Percentiles rank a stretch among this genome's conserved stretches.
These are phyloP conservation scores for Phataginus tetradactyla DNA, from an alignment of 2,797 vertebrate species.

Conservation along the genomic window DNA sequence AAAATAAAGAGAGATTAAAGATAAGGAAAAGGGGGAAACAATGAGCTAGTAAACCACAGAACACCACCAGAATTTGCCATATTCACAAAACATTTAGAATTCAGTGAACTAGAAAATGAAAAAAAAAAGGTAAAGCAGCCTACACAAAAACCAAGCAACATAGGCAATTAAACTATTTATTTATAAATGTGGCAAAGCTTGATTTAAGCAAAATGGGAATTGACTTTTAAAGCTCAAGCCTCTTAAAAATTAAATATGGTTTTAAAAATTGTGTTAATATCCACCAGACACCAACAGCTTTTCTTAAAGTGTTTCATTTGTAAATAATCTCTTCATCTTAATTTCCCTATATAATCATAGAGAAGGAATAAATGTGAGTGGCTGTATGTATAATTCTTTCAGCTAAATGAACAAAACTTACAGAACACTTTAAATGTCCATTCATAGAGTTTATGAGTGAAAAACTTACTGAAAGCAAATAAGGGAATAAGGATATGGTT, in stretches of 20 bases:
- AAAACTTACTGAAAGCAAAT: not conserved
- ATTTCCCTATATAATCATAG: not conserved
- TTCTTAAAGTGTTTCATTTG: not conserved
- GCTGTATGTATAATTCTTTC: not conserved
- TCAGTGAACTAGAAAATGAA: constrained; percentile 71
- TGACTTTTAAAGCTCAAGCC: not conserved
- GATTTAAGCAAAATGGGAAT: not conserved
- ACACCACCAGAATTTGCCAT: constrained; percentile 7
- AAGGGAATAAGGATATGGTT: not conserved
- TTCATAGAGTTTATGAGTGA: not conserved
- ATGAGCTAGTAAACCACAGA: not conserved
- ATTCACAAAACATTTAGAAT: constrained; percentile 65
- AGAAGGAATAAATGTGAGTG: not conserved
- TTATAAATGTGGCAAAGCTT: constrained; percentile 46
- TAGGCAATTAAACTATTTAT: constrained; percentile 33
- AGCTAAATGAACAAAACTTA: not conserved
- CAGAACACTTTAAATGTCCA: not conserved
- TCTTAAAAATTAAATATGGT: not conserved
- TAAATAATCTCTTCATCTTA: not conserved
- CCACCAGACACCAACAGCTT: not conserved
- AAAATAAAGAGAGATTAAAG: constrained; percentile 22
- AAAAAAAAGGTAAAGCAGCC: constrained; percentile 39
- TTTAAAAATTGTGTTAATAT: not conserved
- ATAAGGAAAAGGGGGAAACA: not conserved
- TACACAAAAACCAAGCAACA: constrained; percentile 30